Base-by-base conservation (phyloP, 2,797 vertebrate genomes). In the Acrossocheilus fasciatus region DNA sequence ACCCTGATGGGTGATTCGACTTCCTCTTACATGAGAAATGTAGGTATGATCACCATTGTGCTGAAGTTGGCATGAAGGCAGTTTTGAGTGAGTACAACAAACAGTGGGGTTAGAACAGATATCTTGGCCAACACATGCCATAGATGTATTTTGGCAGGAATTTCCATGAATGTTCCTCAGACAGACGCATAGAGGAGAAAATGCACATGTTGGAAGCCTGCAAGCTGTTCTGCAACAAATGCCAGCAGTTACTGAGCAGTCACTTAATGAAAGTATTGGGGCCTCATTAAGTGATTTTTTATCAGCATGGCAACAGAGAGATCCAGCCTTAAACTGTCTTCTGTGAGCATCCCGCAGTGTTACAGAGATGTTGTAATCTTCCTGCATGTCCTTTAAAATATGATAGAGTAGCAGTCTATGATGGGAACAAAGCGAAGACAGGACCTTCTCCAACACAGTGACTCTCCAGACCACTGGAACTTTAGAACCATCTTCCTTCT, bases 321-420 rank as follows among this genome's bases (percentile, higher is more conserved):
- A 92, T 92, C 95, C 95, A 91, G 93, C 91, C 91, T 93, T 94
- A 87, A 92, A 82, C 86, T 91, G 89, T 91, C 88, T 92, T 86
- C 90, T 91, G 88, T 94, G 90, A 87, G 92, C 91, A 88, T 94
- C 95, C 92, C 83, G 92, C 91, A 93, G 95, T 89, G 93, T 83
- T 90, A 93, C 91, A 88, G 91, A 87, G n/a, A 93, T 77, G 89
- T 91, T 90, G 90, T 95, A 93, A 91, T 98, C 96, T 94, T 97
- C 95, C 83, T 94, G 94, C 89, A 97, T 94, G 92, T 96, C 95
- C 94, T 96, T 97, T 92, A 99, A 95, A 93, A 99, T 96, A 93
- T 95, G 94, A 94, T 96, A 94, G 91, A 98, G 95, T 93, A 98
- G 96, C 89, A 96, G 96, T 92, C 93, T 94, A 94, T 99, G 98